Base-by-base conservation (phyloP, 2,888 invertebrate species). In the Drosophila stalkeri region DNA sequence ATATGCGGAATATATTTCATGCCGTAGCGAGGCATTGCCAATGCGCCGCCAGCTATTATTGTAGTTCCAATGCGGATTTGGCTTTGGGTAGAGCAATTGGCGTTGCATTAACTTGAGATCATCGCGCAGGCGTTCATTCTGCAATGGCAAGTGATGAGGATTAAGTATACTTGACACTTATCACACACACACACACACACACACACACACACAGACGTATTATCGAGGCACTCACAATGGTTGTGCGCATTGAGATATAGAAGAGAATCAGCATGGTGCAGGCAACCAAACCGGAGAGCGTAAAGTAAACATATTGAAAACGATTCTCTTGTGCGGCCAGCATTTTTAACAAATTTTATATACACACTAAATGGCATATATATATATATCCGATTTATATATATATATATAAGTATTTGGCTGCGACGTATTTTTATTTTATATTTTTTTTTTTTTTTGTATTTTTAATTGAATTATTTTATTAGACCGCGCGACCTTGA, bases 1-100 rank as follows among this genome's bases (percentile, higher is more conserved):
- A 74, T 93, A 93, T 0, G 93, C 93, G 1, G 93, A 92, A 70
- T 92, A 93, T 4, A 93, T 90, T 60, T 91, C 91, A 62, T 92
- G 92, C 23, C 90, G 70, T 33, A 88, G 64, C 3, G 81, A 75
- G 8, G 82, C 69, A 47, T 91, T 89, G 0, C 93, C 93, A 16
- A 93, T 91, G 41, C 75, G 69, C 11, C 89, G 84, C 93, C 93
- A 93, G 23, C 86, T 87, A 72, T 93, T 92, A 75, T 80, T 91
- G 70, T 92, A 92, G 54, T 82, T 70, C 92, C 92, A 92, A 46
- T 87, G 74, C 0, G 81, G 83, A 62, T 87, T 75, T 0, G 92
- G 92, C 44, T 90, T 90, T 20, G 89, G 75, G 20, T 88, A 91
- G 47, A 76, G 79, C 57, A 91, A 63, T 11, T 90, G 79, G 9